These are phyloP conservation scores for Geotrypetes seraphini DNA, from an alignment of 2,797 vertebrate genomes.

Conservation along the genomic window DNA sequence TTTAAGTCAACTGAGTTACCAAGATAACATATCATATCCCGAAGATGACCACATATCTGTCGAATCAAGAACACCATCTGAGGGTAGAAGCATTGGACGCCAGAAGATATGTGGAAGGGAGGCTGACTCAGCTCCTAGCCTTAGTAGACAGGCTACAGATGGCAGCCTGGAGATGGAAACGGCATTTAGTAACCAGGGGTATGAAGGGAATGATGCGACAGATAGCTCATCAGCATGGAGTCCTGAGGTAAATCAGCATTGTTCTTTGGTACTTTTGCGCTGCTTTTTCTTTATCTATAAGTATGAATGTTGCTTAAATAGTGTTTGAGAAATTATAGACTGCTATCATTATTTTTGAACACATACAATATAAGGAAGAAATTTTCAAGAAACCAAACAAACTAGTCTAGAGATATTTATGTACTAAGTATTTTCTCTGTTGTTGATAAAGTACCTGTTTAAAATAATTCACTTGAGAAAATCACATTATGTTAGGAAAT, in stretches of 20 bases:
- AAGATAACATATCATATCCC: slow-evolving; percentile 36
- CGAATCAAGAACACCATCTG: slow-evolving; percentile 26
- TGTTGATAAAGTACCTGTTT: no score
- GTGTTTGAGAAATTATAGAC: no score
- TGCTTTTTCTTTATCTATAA: no score
- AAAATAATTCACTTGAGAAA: no score
- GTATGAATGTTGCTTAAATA: no score
- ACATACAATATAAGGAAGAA: no score
- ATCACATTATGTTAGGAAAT: no score
- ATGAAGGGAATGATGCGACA: slow-evolving; percentile 56
- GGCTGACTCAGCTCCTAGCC: slow-evolving; percentile 6
- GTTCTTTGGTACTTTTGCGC: no score
- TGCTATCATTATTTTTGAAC: no score
- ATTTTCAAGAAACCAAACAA: no score
- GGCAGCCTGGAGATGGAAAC: slow-evolving; percentile 50
- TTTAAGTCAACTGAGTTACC: slow-evolving; percentile 45
- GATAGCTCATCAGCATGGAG: slow-evolving; percentile 75
- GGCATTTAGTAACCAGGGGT: slow-evolving; percentile 36
- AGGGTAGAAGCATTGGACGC: slow-evolving; percentile 16
- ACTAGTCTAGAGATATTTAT: no score
- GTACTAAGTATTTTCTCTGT: no score
- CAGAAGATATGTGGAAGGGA: slow-evolving; percentile 13
- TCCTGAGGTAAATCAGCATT: slow-evolving; percentile 64
- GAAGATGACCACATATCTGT: slow-evolving; percentile 46
- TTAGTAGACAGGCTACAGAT: slow-evolving; percentile 36